Evolutionary conservation across 2,888 invertebrate species (phyloP), one percentile per base, ranked within the genome.

Genomic region (Apoda limacodes): DNA sequence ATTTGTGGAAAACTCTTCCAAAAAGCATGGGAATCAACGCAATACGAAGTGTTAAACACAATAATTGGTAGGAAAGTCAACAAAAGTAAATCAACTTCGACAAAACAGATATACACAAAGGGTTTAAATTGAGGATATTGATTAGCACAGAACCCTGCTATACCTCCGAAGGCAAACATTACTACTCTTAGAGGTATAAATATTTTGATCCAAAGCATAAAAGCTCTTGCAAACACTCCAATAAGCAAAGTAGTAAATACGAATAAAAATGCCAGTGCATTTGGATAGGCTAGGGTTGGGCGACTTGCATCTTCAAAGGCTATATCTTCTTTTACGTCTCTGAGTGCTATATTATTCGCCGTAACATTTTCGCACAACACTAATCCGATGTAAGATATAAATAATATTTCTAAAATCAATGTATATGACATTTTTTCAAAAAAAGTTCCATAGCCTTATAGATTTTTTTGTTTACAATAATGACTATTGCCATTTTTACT

Each of bases 1-100:
- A 81, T 68, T 35, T 81, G 70, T 0, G 74, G 60, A 2, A 74
- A 60, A 37, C 71, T 64, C 34, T 59, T 55, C 71, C 70, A 67
- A 39, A 75, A 74, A 0, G 75, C 64, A 42, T 80, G 78, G 0
- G 67, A 58, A 35, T 78, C 78, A 0, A 72, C 66, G 2, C 50
- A 60, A 17, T 80, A 81, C 0, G 76, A 69, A 0, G 69, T 74
- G 20, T 67, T 67, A 14, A 78, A 80, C 9, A 72, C 59, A 3
- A 81, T 40, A 4, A 65, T 50, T 0, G 76, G 78, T 9, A 80
- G 37, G 22, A 67, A 76, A 0, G 50, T 41, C 5, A 68, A 40
- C 1, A 76, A 32, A 1, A 76, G 12, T 0, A 64, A 28, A 20
- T 78, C 69, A 0, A 71, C 60, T 3, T 78, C 72, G 1, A 61